Evolutionary conservation across 2,797 vertebrate genomes (phyloP).

Genomic region (Eospalax fontanierii): DNA sequence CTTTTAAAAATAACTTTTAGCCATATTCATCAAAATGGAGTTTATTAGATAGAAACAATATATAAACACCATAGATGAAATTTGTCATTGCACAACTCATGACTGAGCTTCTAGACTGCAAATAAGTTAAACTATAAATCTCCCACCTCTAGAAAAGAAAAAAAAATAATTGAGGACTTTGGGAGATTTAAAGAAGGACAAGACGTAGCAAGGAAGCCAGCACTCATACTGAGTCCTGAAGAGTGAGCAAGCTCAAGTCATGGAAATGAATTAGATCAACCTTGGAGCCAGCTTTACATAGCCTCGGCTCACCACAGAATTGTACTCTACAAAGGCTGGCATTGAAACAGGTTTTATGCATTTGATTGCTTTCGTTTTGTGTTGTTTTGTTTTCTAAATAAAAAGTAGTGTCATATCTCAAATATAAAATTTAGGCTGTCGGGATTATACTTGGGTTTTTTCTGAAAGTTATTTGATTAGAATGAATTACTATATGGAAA

Average conservation of each 20-base stretch:
- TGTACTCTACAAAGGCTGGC: not conserved
- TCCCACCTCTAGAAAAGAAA: not conserved
- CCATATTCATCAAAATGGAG: not conserved
- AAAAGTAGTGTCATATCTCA: not conserved
- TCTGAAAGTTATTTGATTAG: constrained; percentile 6
- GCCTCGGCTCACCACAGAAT: not conserved
- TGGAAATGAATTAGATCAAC: not conserved
- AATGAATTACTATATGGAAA: not conserved
- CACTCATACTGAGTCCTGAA: not conserved
- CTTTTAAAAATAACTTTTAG: not conserved
- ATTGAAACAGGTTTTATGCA: not conserved
- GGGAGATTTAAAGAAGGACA: not conserved
- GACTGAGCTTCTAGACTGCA: not conserved
- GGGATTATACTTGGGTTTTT: not conserved
- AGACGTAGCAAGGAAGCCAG: not conserved
- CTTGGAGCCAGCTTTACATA: not conserved
- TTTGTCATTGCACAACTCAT: not conserved
- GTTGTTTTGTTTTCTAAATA: constrained; percentile 22
- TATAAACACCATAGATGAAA: not conserved
- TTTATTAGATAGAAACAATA: not conserved
- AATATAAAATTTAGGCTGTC: constrained; percentile 50
- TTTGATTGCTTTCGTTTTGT: not conserved
- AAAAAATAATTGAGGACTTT: constrained; percentile 15
- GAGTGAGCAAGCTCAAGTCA: not conserved
- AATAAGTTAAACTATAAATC: not conserved